A percentile compares a stretch with the other conserved stretches of the same genome.
Conservation (phyloP, 2,797 vertebrate species). For the Mergus octosetaceus region DNA sequence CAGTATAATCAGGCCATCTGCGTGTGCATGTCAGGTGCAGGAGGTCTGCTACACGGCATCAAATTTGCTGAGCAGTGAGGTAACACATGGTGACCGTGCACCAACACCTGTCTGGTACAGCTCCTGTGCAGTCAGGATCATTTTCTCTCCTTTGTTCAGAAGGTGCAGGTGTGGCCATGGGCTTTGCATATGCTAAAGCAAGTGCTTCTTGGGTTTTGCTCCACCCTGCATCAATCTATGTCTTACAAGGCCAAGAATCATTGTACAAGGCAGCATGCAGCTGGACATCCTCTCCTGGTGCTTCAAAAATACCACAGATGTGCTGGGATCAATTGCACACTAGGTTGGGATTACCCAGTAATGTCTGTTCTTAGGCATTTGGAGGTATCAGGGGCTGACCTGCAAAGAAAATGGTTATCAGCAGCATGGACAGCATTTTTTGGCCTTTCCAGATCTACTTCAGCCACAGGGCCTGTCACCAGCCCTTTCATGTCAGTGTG, state of each 20-base stretch:
- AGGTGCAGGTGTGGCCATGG: rapidly evolving
- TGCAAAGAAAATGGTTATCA: neutral
- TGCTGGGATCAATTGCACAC: rapidly evolving
- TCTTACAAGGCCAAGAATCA: neutral
- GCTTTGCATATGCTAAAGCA: neutral
- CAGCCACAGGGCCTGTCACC: neutral
- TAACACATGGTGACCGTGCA: neutral
- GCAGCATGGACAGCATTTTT: neutral
- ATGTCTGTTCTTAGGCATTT: neutral
- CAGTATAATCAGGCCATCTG: conserved; percentile 16
- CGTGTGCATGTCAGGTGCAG: neutral
- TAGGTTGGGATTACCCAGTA: neutral
- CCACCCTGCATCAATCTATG: neutral
- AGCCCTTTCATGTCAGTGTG: rapidly evolving
- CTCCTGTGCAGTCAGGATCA: rapidly evolving
- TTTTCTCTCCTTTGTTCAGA: neutral
- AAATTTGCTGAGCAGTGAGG: neutral
- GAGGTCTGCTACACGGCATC: neutral
- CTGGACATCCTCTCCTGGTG: neutral
- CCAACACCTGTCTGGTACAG: neutral
- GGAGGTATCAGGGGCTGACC: neutral
- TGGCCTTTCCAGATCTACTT: neutral
- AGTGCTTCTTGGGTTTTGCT: neutral
- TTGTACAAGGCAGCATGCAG: neutral
- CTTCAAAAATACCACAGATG: neutral